These are phyloP conservation scores for Macrophya annulata DNA, from an alignment of 2,888 invertebrate species.

Conservation along the genomic window DNA sequence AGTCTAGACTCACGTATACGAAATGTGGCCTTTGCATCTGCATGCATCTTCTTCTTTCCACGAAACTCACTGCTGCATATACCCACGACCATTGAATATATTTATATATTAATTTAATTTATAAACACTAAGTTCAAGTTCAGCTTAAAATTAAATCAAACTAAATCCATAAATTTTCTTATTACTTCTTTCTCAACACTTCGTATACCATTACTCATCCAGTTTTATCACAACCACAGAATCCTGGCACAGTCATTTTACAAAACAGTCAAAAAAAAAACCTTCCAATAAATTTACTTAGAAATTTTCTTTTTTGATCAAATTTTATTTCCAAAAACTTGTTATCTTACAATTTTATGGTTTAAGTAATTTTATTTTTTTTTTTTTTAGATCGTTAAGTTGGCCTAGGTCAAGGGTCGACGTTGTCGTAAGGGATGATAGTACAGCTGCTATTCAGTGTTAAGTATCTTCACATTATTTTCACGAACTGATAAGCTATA, in stretches of 20 bases:
- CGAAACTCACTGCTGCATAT: slow-evolving; percentile 72
- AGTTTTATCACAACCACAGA: neutral
- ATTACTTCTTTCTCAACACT: neutral
- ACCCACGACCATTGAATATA: slow-evolving; percentile 72
- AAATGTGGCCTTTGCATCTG: slow-evolving; percentile 69
- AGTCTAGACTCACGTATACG: slow-evolving; percentile 71
- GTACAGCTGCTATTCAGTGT: neutral
- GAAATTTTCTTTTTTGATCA: neutral
- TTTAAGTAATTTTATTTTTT: neutral
- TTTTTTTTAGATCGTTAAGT: neutral
- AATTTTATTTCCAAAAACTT: neutral
- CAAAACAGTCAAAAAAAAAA: neutral
- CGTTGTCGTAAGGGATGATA: neutral
- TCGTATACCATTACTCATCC: neutral
- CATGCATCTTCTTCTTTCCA: slow-evolving; percentile 72
- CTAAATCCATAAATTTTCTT: neutral
- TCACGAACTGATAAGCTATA: neutral
- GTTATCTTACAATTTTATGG: neutral
- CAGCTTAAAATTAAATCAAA: neutral
- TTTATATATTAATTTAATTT: neutral
- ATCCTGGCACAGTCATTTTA: neutral
- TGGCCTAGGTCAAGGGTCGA: neutral
- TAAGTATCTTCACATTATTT: neutral
- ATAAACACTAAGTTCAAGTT: neutral
- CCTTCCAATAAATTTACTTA: neutral